Conservation (phyloP, 37 sponge, comb jelly and placozoan genomes). For the Geodia barretti region DNA sequence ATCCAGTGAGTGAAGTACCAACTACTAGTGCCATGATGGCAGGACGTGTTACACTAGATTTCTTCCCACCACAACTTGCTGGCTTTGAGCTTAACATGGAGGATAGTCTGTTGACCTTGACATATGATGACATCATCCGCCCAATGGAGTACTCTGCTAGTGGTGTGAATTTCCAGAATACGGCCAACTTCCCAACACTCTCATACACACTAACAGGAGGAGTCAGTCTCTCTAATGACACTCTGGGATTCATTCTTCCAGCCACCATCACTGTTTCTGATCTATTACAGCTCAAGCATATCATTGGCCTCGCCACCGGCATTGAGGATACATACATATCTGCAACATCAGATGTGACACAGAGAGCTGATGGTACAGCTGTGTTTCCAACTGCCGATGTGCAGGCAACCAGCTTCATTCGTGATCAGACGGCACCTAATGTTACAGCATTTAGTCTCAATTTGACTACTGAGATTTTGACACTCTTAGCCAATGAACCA, state of each 20-base stretch:
- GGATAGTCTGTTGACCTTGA: conserved; percentile 54
- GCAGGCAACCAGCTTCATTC: conserved; percentile 59
- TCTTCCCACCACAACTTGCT: conserved; percentile 59
- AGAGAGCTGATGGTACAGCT: conserved; percentile 28
- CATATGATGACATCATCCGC: conserved; percentile 85
- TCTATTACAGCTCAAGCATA: conserved; percentile 65
- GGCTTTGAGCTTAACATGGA: conserved; percentile 85
- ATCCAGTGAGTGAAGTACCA: conserved; percentile 40
- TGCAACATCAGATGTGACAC: conserved; percentile 54
- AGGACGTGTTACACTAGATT: conserved; percentile 35
- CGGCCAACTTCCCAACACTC: conserved; percentile 25
- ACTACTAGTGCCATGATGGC: conserved; percentile 20
- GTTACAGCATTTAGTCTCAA: conserved; percentile 70
- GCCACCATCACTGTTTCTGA: conserved; percentile 63
- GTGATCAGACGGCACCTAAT: conserved; percentile 73
- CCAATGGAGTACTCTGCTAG: conserved; percentile 52
- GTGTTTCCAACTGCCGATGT: conserved; percentile 41
- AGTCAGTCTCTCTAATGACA: conserved; percentile 40
- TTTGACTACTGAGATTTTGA: conserved; percentile 60
- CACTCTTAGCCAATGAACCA: conserved; percentile 79
- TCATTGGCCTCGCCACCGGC: conserved; percentile 65
- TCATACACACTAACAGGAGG: conserved; percentile 79
- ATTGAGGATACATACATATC: conserved; percentile 66
- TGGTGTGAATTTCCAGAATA: conserved; percentile 84
- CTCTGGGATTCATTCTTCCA: conserved; percentile 70